Conservation (phyloP, 2,888 invertebrate genomes). For the Tinea pellionella region DNA sequence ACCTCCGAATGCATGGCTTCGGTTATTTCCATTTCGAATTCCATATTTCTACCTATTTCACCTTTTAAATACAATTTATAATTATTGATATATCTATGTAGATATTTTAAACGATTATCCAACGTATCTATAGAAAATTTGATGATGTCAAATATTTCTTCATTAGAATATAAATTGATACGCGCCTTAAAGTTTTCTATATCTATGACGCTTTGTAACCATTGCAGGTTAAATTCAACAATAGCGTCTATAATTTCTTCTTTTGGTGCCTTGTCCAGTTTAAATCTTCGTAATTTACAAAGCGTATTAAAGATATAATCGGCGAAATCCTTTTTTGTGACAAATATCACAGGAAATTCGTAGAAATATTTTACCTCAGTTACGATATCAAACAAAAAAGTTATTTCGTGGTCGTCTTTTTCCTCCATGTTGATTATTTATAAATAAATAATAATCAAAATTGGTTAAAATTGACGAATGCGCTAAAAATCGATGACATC, state of each 20-base stretch:
- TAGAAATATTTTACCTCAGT: constrained; percentile 51
- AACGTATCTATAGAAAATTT: constrained; percentile 47
- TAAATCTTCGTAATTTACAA: constrained; percentile 35
- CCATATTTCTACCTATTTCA: constrained; percentile 31
- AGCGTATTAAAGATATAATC: constrained; percentile 42
- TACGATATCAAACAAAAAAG: constrained; percentile 45
- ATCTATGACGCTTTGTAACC: constrained; percentile 46
- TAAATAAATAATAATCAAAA: too few relatives aligned
- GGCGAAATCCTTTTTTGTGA: constrained; percentile 47
- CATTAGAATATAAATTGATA: constrained; percentile 28
- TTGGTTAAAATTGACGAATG: too few relatives aligned
- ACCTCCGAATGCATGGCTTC: constrained; percentile 55
- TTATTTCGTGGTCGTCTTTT: constrained; percentile 21
- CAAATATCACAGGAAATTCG: constrained; percentile 45
- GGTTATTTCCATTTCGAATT: constrained; percentile 49
- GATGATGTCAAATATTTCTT: constrained; percentile 39
- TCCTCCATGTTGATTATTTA: constrained; percentile 19
- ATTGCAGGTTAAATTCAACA: constrained; percentile 50
- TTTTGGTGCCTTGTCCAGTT: constrained; percentile 24
- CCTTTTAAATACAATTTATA: constrained; percentile 29
- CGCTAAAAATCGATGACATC: too few relatives aligned
- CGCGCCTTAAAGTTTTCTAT: constrained; percentile 37
- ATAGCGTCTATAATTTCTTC: constrained; percentile 33
- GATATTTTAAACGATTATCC: constrained; percentile 40
- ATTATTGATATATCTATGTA: constrained; percentile 40